Evolutionary conservation across 2,797 vertebrate species (phyloP).

Genomic region (Brachyalestes nurse): DNA sequence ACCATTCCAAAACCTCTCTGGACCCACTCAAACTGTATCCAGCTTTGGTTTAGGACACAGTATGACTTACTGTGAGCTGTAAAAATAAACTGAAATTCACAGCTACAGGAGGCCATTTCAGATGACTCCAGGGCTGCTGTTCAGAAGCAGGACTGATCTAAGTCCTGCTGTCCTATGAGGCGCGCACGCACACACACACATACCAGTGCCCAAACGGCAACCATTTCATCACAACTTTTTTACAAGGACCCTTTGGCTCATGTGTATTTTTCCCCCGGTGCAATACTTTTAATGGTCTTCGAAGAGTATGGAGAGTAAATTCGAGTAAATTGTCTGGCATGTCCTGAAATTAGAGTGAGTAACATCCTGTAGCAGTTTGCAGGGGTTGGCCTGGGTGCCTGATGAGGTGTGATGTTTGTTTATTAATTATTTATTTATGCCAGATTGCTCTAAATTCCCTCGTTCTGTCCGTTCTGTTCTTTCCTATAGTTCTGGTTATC

Average conservation of each 20-base stretch:
- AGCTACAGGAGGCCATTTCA: too few species aligned
- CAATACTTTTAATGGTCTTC: background rate
- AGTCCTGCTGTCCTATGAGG: too few species aligned
- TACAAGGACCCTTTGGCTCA: background rate
- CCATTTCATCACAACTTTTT: background rate
- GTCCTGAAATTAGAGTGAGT: background rate
- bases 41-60: too few species aligned
- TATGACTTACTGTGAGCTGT: too few species aligned
- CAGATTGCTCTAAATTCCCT: background rate
- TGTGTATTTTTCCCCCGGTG: background rate
- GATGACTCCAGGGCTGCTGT: too few species aligned
- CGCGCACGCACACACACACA: too few species aligned
- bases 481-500: background rate
- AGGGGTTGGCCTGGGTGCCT: background rate
- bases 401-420: constrained; percentile 3
- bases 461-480: background rate
- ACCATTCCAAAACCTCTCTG: too few species aligned
- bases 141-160: too few species aligned
- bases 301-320: background rate
- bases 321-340: background rate
- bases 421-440: background rate
- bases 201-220: too few species aligned
- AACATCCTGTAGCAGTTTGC: background rate
- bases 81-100: too few species aligned
- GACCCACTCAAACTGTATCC: too few species aligned